Evolutionary conservation across 2,797 vertebrate species (phyloP), one percentile per base, ranked within the genome.

Genomic region (Anas acuta): DNA sequence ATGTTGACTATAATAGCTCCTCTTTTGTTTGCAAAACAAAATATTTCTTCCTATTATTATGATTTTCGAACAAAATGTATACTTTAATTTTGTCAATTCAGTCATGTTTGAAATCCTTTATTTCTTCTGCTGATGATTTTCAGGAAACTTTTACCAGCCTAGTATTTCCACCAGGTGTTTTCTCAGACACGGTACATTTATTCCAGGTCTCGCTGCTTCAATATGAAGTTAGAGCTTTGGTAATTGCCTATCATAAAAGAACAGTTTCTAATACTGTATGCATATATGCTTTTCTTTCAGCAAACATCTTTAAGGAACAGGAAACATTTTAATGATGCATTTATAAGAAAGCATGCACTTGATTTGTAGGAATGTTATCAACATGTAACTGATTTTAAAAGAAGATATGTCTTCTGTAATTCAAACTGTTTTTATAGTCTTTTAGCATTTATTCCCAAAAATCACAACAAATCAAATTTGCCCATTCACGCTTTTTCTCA

Each of bases 311-410:
- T 77, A 77, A 86, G 30, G 65, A 94, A 93, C 61, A 80, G 75
- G 71, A 95, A 87, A 88, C 19, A 80, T 77, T 88, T 90, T 80
- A 89, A 89, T 93, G 57, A 89, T 82, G 41, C 10, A 37, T 69
- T 65, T 84, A 20, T 58, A 35, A 70, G 35, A 78, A 95, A 72
- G 1, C 6, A 56, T 62, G 11, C 25, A 56, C 9, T 41, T n/a
- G 17, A 56, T 89, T 86, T 75, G 20, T 43, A 58, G 15, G 26
- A 91, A 79, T 41, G 15, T 32, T 56, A 56, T 56, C 18, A 66
- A 73, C 45, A 11, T 54, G 5, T 60, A 71, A 62, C 18, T 57
- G 35, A 43, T 75, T 83, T 93, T 51, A 80, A 65, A 60, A 9
- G 30, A 39, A 80, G 6, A 1, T 87, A 20, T 4, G 2, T n/a